phyloP scores from a whole-genome alignment of 2,797 vertebrate species.

The Setipinna tenuifilis region DNA sequence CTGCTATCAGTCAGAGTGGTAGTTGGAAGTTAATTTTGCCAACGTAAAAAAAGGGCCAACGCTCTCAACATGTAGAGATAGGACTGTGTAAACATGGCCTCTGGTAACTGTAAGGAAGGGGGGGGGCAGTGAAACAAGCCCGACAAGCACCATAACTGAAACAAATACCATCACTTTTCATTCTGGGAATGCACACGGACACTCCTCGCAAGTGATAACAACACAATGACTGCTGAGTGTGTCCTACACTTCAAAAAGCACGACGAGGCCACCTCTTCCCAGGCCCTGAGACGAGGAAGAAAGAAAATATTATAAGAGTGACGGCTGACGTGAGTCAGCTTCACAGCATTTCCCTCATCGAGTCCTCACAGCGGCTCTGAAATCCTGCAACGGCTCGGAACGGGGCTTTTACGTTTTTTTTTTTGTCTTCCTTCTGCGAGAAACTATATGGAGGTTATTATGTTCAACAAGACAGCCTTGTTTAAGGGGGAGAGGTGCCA shows the following conservation, averaged over 20 bases:
- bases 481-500: constrained; percentile 2
- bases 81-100: not conserved
- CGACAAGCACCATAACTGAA: not conserved
- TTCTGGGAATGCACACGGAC: not conserved
- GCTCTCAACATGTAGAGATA: not conserved
- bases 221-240: constrained; percentile 8
- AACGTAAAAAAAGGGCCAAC: not conserved
- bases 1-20: constrained; percentile 16
- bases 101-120: no score
- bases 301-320: constrained; percentile 30
- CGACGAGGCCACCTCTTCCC: not conserved
- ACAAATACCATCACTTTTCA: not conserved
- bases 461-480: not conserved
- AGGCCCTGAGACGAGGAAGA: constrained; percentile 18
- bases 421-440: not conserved
- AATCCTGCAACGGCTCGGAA: not conserved
- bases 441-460: not conserved
- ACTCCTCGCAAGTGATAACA: constrained; percentile 3
- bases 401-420: not conserved
- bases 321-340: not conserved
- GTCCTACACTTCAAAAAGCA: not conserved
- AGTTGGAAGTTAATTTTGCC: not conserved
- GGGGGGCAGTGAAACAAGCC: no score
- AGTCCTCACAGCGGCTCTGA: constrained; percentile 6
- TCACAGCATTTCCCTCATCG: constrained; percentile 9